These are phyloP conservation scores for Pentamera pediparva DNA, from an alignment of 53 echinoderm and acorn worm species.

Conservation along the genomic window DNA sequence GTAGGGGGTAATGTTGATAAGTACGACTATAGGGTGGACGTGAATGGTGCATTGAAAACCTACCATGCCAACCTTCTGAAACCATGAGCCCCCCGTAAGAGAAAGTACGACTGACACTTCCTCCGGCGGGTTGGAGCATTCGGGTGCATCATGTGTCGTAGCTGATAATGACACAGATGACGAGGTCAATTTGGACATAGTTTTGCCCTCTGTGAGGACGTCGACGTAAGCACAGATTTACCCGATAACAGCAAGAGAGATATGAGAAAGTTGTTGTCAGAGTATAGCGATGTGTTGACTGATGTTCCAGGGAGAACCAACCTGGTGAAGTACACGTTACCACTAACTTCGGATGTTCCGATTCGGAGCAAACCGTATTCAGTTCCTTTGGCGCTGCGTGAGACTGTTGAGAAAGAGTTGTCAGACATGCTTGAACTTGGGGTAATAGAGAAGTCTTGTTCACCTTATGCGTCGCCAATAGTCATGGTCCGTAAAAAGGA, in stretches of 20 bases:
- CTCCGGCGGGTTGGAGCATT: not conserved
- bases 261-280: not conserved
- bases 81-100: not conserved
- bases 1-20: slow-evolving; percentile 9
- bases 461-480: slow-evolving; percentile 50
- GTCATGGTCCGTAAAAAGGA: slow-evolving; percentile 44
- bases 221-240: not conserved
- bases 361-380: slow-evolving; percentile 3
- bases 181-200: not conserved
- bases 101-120: not conserved
- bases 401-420: not conserved
- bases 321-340: not conserved
- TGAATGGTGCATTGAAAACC: slow-evolving; percentile 21
- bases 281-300: not conserved
- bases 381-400: not conserved
- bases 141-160: not conserved
- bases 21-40: slow-evolving; percentile 24
- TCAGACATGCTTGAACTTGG: slow-evolving; percentile 24
- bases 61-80: slow-evolving; percentile 43
- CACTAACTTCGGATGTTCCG: not conserved
- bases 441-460: slow-evolving; percentile 38
- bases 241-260: not conserved
- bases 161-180: not conserved
- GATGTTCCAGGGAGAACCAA: slow-evolving; percentile 3
- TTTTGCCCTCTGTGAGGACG: not conserved